Evolutionary conservation across 2,113 vertebrate genomes (phyloP).

Genomic region (Axis porcinus): DNA sequence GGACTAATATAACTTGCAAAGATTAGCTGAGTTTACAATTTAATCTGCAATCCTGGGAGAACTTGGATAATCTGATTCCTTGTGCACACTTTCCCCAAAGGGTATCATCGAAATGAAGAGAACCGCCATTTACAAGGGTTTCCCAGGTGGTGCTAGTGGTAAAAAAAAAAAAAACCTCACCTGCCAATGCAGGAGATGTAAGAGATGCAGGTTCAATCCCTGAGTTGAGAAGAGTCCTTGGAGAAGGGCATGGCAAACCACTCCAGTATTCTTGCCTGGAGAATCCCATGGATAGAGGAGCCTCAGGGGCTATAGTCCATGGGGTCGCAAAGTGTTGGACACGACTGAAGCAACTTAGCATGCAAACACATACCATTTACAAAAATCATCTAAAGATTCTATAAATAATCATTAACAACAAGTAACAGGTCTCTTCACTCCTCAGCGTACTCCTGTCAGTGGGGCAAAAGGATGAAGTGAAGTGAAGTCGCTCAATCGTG

Average conservation of each 20-base stretch:
- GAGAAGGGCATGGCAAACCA: background rate
- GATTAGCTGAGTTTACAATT: background rate
- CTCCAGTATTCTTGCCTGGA: background rate
- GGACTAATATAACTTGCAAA: background rate
- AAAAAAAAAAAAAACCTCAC: background rate
- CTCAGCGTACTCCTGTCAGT: background rate
- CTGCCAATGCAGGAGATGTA: background rate
- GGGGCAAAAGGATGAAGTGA: background rate
- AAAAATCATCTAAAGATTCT: background rate
- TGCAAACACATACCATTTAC: background rate
- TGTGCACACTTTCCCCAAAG: background rate
- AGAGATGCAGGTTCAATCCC: background rate
- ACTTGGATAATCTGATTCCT: background rate
- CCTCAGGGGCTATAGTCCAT: fast-evolving
- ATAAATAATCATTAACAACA: background rate
- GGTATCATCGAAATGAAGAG: background rate
- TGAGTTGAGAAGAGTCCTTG: background rate
- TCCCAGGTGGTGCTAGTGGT: background rate
- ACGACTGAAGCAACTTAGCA: background rate
- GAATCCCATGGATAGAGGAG: background rate
- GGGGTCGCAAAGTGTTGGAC: background rate
- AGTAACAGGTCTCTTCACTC: background rate
- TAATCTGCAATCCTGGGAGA: background rate
- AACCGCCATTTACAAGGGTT: background rate
- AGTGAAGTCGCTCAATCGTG: too few relatives aligned